A percentile compares a stretch with the other conserved stretches of the same genome.
phyloP scores from a whole-genome alignment of 1,140 invertebrate species.

The Sipha flava region DNA sequence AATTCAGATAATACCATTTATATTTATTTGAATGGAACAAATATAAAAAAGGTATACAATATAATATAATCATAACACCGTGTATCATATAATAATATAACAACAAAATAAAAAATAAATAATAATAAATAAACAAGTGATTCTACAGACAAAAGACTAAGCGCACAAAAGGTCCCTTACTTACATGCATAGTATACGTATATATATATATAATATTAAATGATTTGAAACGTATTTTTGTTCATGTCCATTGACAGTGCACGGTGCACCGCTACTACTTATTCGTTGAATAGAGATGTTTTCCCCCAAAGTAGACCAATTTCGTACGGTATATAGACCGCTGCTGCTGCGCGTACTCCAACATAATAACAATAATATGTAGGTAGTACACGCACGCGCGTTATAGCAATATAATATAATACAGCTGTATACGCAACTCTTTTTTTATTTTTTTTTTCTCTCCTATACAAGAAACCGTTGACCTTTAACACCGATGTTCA shows the following conservation, averaged over 20 bases:
- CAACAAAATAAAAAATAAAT: background rate
- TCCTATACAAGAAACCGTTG: background rate
- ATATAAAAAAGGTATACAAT: too few relatives aligned
- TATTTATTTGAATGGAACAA: too few relatives aligned
- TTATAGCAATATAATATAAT: background rate
- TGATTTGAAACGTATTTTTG: background rate
- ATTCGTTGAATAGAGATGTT: slow-evolving; percentile 6
- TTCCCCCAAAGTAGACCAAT: slow-evolving; percentile 20
- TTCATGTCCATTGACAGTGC: background rate
- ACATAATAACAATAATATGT: background rate
- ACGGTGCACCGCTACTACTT: too few relatives aligned
- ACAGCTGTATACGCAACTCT: background rate
- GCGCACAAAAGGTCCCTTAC: slow-evolving; percentile 6
- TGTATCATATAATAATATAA: background rate
- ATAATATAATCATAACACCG: too few relatives aligned
- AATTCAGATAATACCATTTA: too few relatives aligned
- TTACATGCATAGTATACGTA: background rate
- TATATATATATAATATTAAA: background rate
- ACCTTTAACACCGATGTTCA: background rate
- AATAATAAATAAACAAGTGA: slow-evolving; percentile 1
- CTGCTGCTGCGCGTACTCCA: background rate
- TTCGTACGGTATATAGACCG: slow-evolving; percentile 10
- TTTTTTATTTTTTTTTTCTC: too few relatives aligned
- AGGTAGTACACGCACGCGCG: background rate
- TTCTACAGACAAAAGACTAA: background rate